Base-by-base conservation (phyloP, 37 sponge, comb jelly and placozoan species). In the Tethya wilhelma region DNA sequence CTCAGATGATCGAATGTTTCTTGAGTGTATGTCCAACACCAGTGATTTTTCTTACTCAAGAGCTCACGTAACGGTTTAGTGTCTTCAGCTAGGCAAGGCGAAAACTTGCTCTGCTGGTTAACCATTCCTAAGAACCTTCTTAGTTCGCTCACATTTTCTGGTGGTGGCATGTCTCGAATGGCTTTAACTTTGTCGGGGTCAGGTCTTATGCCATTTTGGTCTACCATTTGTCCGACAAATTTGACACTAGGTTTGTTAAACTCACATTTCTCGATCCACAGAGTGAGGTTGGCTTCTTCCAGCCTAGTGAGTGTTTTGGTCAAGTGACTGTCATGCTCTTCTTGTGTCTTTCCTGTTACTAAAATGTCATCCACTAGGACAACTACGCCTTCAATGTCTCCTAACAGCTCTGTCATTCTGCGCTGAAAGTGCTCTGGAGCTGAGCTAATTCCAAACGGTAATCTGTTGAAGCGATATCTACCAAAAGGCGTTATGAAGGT, bases 401-500 rank as follows among this genome's bases (percentile, higher is more conserved):
- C 69, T 6, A 87, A 44, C 32, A 78, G 14, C 22, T 43, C 38
- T 45, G 68, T 40, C 68, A 79, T 79, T 20, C 69, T 8, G 12
- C 56, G 19, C 39, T 78, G 79, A 45, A 78, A 78, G 29, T 78
- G 79, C 37, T 78, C 66, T 60, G 74, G 74, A 55, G 58, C 56
- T 31, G 74, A 73, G 11, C 42, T 76, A 23, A 73, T 76, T 7
- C 80, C 69, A 37, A 84, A 85, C 5, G 86, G 86, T 12, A 73
- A 37, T 22, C 81, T 8, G 68, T 64, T 37, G 60, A 79, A 87
- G 32, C 76, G 31, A 36, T 43, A 87, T 38, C 79, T 43, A 20
- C 86, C 86, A 39, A 86, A 78, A 20, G 79, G 79, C 0, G 80
- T 86, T 29, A 73, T 87, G 58, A 87, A 87, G 19, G 82, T 87